Percentiles rank a stretch among this genome's conserved stretches.
These are phyloP conservation scores for Arrhopalites spinosus DNA, from an alignment of 2,888 invertebrate genomes.

Conservation along the genomic window DNA sequence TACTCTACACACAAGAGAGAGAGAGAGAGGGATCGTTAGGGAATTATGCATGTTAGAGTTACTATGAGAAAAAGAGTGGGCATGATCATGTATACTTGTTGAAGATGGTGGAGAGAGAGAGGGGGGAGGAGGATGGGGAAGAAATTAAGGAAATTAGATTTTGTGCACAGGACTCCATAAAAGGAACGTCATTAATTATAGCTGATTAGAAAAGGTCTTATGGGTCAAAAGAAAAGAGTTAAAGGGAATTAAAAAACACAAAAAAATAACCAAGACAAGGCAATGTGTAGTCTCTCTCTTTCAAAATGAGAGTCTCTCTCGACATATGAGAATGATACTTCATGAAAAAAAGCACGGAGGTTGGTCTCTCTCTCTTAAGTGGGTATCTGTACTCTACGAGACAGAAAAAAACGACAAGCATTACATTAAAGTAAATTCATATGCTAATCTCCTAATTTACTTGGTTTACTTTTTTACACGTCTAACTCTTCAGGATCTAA, in stretches of 20 bases:
- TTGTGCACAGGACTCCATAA: constrained; percentile 35
- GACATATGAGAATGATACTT: too few species aligned
- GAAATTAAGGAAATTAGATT: constrained; percentile 34
- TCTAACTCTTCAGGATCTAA: neutral
- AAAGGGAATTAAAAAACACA: constrained; percentile 24
- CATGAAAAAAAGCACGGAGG: too few species aligned
- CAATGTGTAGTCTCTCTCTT: too few species aligned
- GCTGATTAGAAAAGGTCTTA: constrained; percentile 42
- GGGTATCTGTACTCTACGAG: too few species aligned
- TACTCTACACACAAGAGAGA: neutral
- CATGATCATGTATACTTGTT: constrained; percentile 2
- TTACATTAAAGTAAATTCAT: too few species aligned
- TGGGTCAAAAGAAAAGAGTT: constrained; percentile 8
- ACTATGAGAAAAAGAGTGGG: constrained; percentile 23
- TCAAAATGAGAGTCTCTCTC: too few species aligned
- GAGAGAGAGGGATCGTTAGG: neutral
- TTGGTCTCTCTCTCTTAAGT: neutral
- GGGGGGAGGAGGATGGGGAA: constrained; percentile 23
- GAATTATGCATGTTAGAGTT: neutral
- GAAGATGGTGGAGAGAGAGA: constrained; percentile 1
- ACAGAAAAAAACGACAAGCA: too few species aligned
- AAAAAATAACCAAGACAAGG: too few species aligned
- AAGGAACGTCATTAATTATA: constrained; percentile 44
- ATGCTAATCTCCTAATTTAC: too few species aligned
- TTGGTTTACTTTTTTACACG: neutral